phyloP scores from a whole-genome alignment of 2,888 invertebrate genomes.

The Nasonia oneida region DNA sequence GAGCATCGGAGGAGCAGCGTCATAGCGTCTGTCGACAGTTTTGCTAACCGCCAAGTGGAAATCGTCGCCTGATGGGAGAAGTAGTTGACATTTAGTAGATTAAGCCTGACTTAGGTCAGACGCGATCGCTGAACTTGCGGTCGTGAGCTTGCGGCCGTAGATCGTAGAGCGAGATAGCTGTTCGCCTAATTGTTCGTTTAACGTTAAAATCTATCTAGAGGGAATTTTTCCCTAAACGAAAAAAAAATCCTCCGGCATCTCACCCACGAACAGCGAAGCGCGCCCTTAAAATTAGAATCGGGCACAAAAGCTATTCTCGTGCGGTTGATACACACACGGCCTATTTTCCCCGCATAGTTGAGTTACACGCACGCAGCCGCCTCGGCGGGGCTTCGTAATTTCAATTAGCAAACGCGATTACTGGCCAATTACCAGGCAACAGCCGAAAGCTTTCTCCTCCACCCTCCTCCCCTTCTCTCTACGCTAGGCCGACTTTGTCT shows the following conservation, averaged over 20 bases:
- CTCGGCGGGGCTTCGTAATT: slow-evolving; percentile 68
- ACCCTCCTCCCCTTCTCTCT: background rate
- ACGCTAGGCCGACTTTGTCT: slow-evolving; percentile 29
- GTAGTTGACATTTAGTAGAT: slow-evolving; percentile 29
- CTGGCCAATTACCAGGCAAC: slow-evolving; percentile 69
- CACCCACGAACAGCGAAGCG: background rate
- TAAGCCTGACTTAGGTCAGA: slow-evolving; percentile 33
- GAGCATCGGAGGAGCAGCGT: background rate
- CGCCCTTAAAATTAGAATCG: background rate
- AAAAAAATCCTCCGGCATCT: background rate
- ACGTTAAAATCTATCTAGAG: background rate
- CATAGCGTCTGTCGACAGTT: background rate
- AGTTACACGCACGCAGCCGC: slow-evolving; percentile 32
- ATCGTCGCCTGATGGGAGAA: background rate
- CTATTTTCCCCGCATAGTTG: slow-evolving; percentile 43
- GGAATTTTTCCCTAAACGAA: background rate
- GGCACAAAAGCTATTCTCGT: background rate
- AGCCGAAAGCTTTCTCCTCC: slow-evolving; percentile 27
- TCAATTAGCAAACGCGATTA: slow-evolving; percentile 76
- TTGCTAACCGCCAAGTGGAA: slow-evolving; percentile 47
- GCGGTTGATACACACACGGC: background rate
- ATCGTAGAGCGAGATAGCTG: too few species aligned
- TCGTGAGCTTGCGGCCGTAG: background rate
- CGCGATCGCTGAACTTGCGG: slow-evolving; percentile 8
- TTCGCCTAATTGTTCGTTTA: too few species aligned